These are phyloP conservation scores for Druceiella hillmani DNA, from an alignment of 2,888 invertebrate genomes.

Conservation along the genomic window DNA sequence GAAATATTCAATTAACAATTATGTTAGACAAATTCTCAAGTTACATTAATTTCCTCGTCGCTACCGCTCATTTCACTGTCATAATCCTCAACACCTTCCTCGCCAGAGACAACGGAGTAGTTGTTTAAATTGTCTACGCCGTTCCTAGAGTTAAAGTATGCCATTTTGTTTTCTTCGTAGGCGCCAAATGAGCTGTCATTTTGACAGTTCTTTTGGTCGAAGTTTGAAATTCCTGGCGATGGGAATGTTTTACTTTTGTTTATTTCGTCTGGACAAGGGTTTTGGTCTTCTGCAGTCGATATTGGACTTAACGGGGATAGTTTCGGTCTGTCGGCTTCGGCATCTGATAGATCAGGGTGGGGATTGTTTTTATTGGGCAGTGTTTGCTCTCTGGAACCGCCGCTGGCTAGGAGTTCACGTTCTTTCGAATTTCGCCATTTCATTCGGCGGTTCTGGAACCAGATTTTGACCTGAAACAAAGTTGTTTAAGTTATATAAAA, in stretches of 20 bases:
- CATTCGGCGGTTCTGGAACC: constrained; percentile 98
- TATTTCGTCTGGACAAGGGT: constrained; percentile 32
- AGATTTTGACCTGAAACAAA: constrained; percentile 56
- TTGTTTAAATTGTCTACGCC: constrained; percentile 29
- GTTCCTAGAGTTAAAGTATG: constrained; percentile 30
- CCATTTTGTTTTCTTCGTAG: constrained; percentile 40
- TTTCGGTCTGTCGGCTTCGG: constrained; percentile 73
- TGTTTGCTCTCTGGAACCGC: constrained; percentile 92
- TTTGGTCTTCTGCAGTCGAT: constrained; percentile 32
- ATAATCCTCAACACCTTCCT: constrained; percentile 33
- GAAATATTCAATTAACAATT: too few species aligned
- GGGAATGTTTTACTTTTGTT: constrained; percentile 36
- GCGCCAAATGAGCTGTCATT: constrained; percentile 29
- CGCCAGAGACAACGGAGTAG: constrained; percentile 38
- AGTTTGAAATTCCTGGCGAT: constrained; percentile 25
- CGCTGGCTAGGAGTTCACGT: constrained; percentile 85
- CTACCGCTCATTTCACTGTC: constrained; percentile 60
- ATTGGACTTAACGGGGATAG: constrained; percentile 55
- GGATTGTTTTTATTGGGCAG: constrained; percentile 96
- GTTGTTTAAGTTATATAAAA: too few species aligned
- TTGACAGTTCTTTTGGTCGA: constrained; percentile 30
- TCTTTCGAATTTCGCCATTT: constrained; percentile 99
- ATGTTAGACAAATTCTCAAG: too few species aligned
- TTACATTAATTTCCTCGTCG: constrained; percentile 83
- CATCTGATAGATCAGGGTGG: constrained; percentile 90